These are phyloP conservation scores for Oxyscelio sp. DNA, from an alignment of 2,888 invertebrate species.

Conservation along the genomic window DNA sequence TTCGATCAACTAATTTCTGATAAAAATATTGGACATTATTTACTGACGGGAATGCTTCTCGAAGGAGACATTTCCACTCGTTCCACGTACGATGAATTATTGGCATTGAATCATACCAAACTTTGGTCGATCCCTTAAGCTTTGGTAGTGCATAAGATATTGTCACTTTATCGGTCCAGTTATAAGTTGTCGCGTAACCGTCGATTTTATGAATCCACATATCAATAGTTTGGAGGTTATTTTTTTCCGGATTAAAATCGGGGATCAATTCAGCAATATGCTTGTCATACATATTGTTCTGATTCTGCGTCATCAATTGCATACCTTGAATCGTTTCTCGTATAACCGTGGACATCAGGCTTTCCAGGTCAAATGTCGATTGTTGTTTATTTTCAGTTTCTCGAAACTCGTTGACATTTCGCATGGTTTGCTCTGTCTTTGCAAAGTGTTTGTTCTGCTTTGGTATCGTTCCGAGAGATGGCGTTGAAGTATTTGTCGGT, in stretches of 20 bases:
- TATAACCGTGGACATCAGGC: slow-evolving; percentile 5
- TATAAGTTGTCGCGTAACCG: too few species aligned
- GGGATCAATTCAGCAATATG: slow-evolving; percentile 34
- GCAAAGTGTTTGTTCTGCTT: neutral
- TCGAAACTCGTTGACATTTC: neutral
- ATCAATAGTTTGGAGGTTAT: slow-evolving; percentile 19
- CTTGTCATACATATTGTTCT: slow-evolving; percentile 11
- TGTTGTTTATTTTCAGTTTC: neutral
- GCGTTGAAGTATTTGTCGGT: slow-evolving; percentile 1
- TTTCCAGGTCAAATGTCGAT: slow-evolving; percentile 7
- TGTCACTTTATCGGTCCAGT: too few species aligned
- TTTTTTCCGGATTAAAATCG: slow-evolving; percentile 29
- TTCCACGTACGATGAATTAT: neutral
- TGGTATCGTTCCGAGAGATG: slow-evolving; percentile 7
- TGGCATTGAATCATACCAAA: neutral
- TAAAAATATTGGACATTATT: neutral
- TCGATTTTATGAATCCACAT: too few species aligned
- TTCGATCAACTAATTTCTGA: neutral
- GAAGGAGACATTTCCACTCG: neutral
- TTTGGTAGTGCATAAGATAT: too few species aligned
- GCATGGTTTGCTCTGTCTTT: too few species aligned
- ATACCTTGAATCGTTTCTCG: slow-evolving; percentile 30
- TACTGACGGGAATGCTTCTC: neutral
- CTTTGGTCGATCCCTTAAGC: too few species aligned
- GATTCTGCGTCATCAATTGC: neutral